Evolutionary conservation across 2,888 invertebrate genomes (phyloP), one percentile per base, ranked within the genome.

Genomic region (Apodemia hepburni): DNA sequence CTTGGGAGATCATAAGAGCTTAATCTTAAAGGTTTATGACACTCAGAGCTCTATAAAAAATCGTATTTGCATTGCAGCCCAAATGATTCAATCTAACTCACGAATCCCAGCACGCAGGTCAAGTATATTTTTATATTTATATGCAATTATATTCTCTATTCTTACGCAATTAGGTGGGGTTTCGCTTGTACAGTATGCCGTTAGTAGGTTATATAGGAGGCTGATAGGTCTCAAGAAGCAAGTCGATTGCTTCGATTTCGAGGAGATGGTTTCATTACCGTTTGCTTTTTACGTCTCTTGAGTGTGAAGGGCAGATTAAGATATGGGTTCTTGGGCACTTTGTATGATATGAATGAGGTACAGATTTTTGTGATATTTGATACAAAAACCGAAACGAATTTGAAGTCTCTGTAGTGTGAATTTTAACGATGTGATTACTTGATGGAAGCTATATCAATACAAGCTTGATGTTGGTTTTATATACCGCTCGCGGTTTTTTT

Each of bases 41-140:
- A 66, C 70, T 70, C 65, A 63, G 68, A 73, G 74, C 76, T 75
- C 76, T 73, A 77, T 79, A 84, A 84, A 84, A 82, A 85, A 80
- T 80, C 78, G 80, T 85, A 86, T 86, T 86, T 85, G 84, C 84
- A 85, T 86, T 83, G 79, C 77, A 74, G 76, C 78, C 77, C 70
- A 65, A 80, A 81, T 81, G 85, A 82, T 85, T 81, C 76, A 78
- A 79, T 79, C 80, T 81, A 73, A 72, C 74, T 77, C 80, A 78
- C 80, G 81, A 82, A 79, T 81, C 75, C 73, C 70, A 66, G 68
- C 70, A 70, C 67, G 68, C 70, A 75, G 80, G 84, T 83, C 82
- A 82, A 82, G 79, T 69, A 73, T 57, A 18, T 12, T 17, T 11
- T 8, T 45, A 59, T 38, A 0, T n/a, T 64, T 38, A 22, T 58